Evolutionary conservation across 2,113 vertebrate species (phyloP).

Genomic region (Pyrgilauda ruficollis): DNA sequence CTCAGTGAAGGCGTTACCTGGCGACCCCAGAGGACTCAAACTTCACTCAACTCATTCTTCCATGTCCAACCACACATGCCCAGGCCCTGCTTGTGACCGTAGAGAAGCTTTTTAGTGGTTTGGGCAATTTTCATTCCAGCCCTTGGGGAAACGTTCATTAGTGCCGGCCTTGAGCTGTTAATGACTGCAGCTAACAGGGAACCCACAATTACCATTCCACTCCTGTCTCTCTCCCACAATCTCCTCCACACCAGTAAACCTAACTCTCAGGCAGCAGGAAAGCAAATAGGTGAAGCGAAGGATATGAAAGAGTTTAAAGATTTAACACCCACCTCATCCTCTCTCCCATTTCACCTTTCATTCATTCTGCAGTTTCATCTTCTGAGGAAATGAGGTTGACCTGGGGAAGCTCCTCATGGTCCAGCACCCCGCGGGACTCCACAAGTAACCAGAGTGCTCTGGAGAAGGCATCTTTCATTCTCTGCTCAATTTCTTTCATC

Average conservation of each 20-base stretch:
- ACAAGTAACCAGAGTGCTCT: rapidly evolving
- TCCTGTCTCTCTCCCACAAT: background rate
- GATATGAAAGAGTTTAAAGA: background rate
- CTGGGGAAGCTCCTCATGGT: background rate
- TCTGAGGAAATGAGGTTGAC: background rate
- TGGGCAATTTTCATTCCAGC: background rate
- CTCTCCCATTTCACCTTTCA: background rate
- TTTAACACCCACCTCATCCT: background rate
- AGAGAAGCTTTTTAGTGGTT: background rate
- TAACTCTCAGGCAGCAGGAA: background rate
- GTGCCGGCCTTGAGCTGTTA: background rate
- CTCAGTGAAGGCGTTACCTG: background rate
- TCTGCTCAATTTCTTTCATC: background rate
- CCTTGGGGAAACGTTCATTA: background rate
- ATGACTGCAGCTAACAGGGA: background rate
- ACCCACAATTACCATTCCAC: background rate
- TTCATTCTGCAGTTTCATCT: background rate
- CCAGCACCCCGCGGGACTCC: background rate
- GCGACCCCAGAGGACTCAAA: background rate
- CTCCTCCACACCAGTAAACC: background rate
- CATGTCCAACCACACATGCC: rapidly evolving
- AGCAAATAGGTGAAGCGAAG: background rate
- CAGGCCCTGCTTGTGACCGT: background rate
- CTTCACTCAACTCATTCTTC: background rate
- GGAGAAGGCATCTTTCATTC: background rate